Evolutionary conservation across 64 coral and sea anemone species (phyloP), one percentile per base, ranked within the genome.

Genomic region (Montipora cactus): DNA sequence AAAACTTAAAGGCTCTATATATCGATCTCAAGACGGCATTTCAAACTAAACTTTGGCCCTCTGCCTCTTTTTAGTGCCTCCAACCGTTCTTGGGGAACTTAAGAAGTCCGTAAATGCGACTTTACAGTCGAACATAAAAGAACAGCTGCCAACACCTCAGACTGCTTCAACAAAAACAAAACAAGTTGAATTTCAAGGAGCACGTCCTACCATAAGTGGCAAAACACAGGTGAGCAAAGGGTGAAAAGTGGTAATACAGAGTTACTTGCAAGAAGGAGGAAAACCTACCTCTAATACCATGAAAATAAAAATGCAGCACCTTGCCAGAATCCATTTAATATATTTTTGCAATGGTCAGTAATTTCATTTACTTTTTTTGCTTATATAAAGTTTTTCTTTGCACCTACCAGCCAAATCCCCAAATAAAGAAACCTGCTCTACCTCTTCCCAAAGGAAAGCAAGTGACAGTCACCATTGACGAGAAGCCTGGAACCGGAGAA

Each of bases 391-490:
- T 19, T 47, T 68, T 84, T 19, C 1, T 49, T 86, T 72, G 44
- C 18, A 8, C 23, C 11, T 22, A 49, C 1, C 47, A 86, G 82
- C 47, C 49, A 59, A 72, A 86, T 44, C 13, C 25, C 49, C 47
- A 62, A 47, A 12, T 52, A 46, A 66, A 6, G 15, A 86, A 86
- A 45, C 82, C 64, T 47, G 1, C 16, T n/a, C 5, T 72, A 1
- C 8, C 19, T n/a, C 7, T 19, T 50, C 47, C 16, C 11, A 5
- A 18, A 11, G 82, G 82, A 19, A 72, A 72, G 46, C 44, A 86
- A 72, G 82, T 86, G 18, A 86, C 82, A 21, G 15, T 86, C n/a
- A 86, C 82, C 3, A 22, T 86, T 19, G 50, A 86, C 47, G 64
- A 86, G 46, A 70, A 71, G 45, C 82, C 66, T 6, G 64, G 47